phyloP scores from a whole-genome alignment of 2,888 invertebrate species.

The Drosophila crucigera region DNA sequence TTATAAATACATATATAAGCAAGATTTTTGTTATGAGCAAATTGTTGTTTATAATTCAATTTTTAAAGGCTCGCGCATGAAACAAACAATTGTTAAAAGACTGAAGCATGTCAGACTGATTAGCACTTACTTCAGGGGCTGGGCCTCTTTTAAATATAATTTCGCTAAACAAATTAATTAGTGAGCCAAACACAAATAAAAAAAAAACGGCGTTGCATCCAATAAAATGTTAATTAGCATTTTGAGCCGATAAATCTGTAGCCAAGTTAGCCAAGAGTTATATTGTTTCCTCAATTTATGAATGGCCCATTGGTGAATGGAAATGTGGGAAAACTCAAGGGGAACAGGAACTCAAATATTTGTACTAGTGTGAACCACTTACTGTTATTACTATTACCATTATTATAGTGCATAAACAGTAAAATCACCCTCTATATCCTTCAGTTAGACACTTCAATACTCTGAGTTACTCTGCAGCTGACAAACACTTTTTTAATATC shows the following conservation, averaged over 20 bases:
- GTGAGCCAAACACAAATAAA: constrained; percentile 8
- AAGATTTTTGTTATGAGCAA: not conserved
- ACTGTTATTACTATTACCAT: not conserved
- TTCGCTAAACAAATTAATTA: constrained; percentile 50
- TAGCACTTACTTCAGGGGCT: constrained; percentile 43
- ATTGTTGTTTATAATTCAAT: not conserved
- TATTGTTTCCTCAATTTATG: constrained; percentile 25
- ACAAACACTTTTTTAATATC: not conserved
- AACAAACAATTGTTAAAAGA: constrained; percentile 22
- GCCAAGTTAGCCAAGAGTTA: constrained; percentile 5
- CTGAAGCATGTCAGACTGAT: constrained; percentile 34
- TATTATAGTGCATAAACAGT: not conserved
- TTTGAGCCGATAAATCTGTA: not conserved
- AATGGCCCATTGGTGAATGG: constrained; percentile 21
- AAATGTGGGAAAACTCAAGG: not conserved
- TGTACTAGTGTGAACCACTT: not conserved
- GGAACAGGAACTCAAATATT: not conserved
- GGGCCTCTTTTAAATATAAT: constrained; percentile 37
- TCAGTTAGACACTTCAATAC: not conserved
- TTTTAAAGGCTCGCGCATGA: constrained; percentile 28
- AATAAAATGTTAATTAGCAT: constrained; percentile 52
- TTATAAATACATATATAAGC: not conserved
- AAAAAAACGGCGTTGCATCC: constrained; percentile 20
- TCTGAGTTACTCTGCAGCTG: not conserved
- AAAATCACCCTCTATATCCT: not conserved